Base-by-base conservation (phyloP, 2,888 invertebrate species). In the Acanthosepion pharaonis region DNA sequence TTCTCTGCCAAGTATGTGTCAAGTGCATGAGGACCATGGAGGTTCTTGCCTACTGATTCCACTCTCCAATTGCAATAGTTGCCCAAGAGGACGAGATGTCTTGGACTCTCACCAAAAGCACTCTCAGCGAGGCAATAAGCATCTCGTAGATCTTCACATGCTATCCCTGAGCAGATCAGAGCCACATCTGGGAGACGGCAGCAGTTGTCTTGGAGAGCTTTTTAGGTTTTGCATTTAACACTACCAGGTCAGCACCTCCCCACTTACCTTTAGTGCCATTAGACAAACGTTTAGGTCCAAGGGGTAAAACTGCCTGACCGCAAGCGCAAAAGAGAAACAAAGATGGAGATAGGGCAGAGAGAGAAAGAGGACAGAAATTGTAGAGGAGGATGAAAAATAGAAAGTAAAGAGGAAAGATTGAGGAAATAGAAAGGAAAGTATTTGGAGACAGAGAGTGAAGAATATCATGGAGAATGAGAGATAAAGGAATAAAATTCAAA, bases 61-160 rank as follows among this genome's bases (percentile, higher is more conserved):
- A n/a, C 33, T 78, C n/a, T n/a, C n/a, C n/a, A 78, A 78, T 15
- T 78, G 78, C 78, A 15, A 78, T 78, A 33, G n/a, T 33, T 78
- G 11, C 78, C 78, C 78, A 78, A 78, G 78, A 78, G 78, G n/a
- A 78, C 59, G 23, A 59, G 78, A n/a, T n/a, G 78, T 78, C 78
- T 78, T 78, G 78, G 78, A 78, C 11, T 78, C 78, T 78, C 78
- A 78, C 78, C 78, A 78, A 78, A n/a, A 78, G 78, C 78, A 78
- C 78, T 78, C 78, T 78, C 59, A 59, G 59, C 59, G 23, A 59
- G 5, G 59, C 59, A 59, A 59, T 78, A 11, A 78, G 78, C 78
- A 78, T n/a, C n/a, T 15, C n/a, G n/a, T 15, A 78, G n/a, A 78
- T 78, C 78, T 78, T 78, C 78, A 78, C 15, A 78, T 6, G 3